Percentiles rank a stretch among this genome's conserved stretches.
Conservation (phyloP, 1,140 invertebrate species). For the Brachionus angularis region DNA sequence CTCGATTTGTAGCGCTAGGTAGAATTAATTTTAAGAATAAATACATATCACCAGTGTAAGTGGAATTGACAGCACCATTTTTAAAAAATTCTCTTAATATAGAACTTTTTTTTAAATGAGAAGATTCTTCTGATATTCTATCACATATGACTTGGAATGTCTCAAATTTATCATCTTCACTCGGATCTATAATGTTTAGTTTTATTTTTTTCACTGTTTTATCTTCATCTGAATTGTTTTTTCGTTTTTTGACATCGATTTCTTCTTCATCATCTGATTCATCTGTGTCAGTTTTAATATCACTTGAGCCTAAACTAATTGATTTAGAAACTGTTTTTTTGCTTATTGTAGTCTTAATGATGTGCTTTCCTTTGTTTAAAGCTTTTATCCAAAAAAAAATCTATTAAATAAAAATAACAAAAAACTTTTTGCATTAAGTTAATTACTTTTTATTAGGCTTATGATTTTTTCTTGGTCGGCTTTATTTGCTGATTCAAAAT, state of each 20-base stretch:
- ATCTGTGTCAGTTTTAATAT: not conserved
- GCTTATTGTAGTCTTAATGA: no score
- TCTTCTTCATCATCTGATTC: no score
- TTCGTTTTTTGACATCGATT: not conserved
- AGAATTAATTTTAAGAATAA: slow-evolving; percentile 80
- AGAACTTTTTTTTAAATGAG: slow-evolving; percentile 76
- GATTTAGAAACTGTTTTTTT: no score
- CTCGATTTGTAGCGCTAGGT: slow-evolving; percentile 72
- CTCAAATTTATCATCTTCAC: slow-evolving; percentile 69
- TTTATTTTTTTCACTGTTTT: not conserved
- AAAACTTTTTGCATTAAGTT: no score
- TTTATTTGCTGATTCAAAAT: slow-evolving; percentile 66
- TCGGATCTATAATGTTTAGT: not conserved
- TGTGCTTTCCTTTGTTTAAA: no score
- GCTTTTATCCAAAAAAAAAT: no score
- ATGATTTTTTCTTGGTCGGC: slow-evolving; percentile 68
- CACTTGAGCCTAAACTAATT: no score
- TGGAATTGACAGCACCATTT: not conserved
- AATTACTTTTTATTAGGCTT: slow-evolving; percentile 51
- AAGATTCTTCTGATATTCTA: slow-evolving; percentile 69
- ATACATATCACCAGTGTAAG: slow-evolving; percentile 70
- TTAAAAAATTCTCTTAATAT: slow-evolving; percentile 67
- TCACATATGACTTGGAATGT: slow-evolving; percentile 74
- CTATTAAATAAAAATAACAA: no score
- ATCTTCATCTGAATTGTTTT: not conserved